These are phyloP conservation scores for Halictus ligatus DNA, from an alignment of 2,888 invertebrate species.

Conservation along the genomic window DNA sequence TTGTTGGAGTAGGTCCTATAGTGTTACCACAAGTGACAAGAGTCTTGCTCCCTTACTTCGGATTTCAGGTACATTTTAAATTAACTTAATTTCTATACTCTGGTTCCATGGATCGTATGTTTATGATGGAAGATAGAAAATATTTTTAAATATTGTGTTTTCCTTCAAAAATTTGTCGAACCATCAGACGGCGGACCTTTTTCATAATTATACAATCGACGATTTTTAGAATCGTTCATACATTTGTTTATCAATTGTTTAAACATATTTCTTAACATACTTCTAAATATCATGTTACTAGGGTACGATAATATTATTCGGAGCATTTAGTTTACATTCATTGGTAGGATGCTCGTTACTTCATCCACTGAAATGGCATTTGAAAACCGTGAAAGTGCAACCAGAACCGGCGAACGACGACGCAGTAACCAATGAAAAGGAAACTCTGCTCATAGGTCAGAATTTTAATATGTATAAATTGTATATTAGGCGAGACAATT, in stretches of 20 bases:
- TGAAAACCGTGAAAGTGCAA: slow-evolving; percentile 78
- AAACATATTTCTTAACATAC: no score
- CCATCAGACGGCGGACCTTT: no score
- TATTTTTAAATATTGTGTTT: background rate
- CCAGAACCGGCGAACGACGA: background rate
- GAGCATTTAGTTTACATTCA: slow-evolving; percentile 87
- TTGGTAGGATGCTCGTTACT: slow-evolving; percentile 87
- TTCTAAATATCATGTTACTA: slow-evolving; percentile 67
- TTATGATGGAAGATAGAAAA: background rate
- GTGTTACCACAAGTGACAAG: slow-evolving; percentile 88
- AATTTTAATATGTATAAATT: background rate
- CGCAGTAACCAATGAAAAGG: slow-evolving; percentile 23
- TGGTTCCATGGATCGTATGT: background rate
- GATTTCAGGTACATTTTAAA: slow-evolving; percentile 82
- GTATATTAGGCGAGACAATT: background rate
- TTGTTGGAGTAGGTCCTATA: slow-evolving; percentile 89
- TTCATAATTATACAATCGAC: no score
- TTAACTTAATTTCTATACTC: background rate
- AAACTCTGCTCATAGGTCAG: background rate
- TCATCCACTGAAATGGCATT: slow-evolving; percentile 89
- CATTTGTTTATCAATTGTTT: no score
- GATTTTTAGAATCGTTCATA: no score
- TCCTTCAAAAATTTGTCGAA: no score
- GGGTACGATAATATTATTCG: slow-evolving; percentile 88
- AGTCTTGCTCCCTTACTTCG: slow-evolving; percentile 86